These are phyloP conservation scores for Petrolisthes manimaculis DNA, from an alignment of 2,888 invertebrate species.

Conservation along the genomic window DNA sequence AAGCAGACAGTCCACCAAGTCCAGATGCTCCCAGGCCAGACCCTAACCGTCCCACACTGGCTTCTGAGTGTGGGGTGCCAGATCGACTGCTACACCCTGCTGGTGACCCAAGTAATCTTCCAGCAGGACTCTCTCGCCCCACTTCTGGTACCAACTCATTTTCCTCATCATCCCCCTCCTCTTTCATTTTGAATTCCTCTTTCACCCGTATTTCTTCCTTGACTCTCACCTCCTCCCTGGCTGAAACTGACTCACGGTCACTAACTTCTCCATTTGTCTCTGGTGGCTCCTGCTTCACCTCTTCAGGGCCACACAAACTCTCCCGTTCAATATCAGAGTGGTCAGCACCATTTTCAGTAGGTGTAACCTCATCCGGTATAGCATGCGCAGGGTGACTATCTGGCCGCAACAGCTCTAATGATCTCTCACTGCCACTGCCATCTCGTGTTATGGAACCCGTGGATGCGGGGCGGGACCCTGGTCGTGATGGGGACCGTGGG, in stretches of 20 bases:
- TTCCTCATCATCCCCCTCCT: slow-evolving; percentile 59
- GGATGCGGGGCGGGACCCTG: slow-evolving; percentile 60
- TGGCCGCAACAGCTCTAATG: slow-evolving; percentile 61
- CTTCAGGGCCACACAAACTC: slow-evolving; percentile 48
- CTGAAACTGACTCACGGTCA: slow-evolving; percentile 57
- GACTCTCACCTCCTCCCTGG: slow-evolving; percentile 62
- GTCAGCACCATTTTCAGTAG: slow-evolving; percentile 64
- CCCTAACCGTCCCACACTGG: slow-evolving; percentile 58
- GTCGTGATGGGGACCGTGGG: slow-evolving; percentile 63
- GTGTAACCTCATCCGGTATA: slow-evolving; percentile 37
- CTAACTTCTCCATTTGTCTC: slow-evolving; percentile 57
- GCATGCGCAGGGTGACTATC: slow-evolving; percentile 53
- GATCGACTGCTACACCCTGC: slow-evolving; percentile 64
- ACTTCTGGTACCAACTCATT: slow-evolving; percentile 30
- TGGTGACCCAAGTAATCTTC: slow-evolving; percentile 56
- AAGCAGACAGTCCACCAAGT: slow-evolving; percentile 55
- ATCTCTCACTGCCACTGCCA: slow-evolving; percentile 63
- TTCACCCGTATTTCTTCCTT: slow-evolving; percentile 65
- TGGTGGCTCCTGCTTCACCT: slow-evolving; percentile 56
- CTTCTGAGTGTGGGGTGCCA: slow-evolving; percentile 65
- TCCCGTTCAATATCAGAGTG: slow-evolving; percentile 64
- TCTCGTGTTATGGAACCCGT: slow-evolving; percentile 63
- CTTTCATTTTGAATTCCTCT: slow-evolving; percentile 63
- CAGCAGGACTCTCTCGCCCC: slow-evolving; percentile 57
- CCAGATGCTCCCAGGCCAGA: slow-evolving; percentile 54